phyloP scores from a whole-genome alignment of 2,888 invertebrate species.

The Mythimna vitellina region DNA sequence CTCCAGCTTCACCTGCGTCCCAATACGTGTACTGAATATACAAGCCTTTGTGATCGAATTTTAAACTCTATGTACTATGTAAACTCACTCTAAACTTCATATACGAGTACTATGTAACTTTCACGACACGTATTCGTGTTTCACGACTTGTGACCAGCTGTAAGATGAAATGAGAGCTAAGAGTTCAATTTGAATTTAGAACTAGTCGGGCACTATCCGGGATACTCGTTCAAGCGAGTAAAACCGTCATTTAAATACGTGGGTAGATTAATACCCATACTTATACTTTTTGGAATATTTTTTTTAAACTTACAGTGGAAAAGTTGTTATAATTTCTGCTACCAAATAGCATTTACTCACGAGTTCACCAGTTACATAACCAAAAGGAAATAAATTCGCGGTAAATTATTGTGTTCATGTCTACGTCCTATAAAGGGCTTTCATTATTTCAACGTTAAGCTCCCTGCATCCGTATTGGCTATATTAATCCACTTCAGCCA shows the following conservation, averaged over 20 bases:
- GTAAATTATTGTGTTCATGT: constrained; percentile 53
- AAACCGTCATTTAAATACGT: neutral
- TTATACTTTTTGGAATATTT: neutral
- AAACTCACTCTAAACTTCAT: neutral
- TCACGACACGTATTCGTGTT: constrained; percentile 11
- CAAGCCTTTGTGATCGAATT: constrained; percentile 65
- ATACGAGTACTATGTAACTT: constrained; percentile 6
- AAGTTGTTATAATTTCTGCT: neutral
- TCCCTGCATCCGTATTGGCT: constrained; percentile 45
- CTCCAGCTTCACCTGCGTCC: constrained; percentile 85
- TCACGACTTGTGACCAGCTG: constrained; percentile 9
- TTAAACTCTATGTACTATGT: constrained; percentile 60
- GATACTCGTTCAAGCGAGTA: neutral
- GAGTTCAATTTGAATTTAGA: neutral
- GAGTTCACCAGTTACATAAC: constrained; percentile 5
- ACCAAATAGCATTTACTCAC: neutral
- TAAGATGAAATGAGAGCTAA: neutral
- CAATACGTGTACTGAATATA: constrained; percentile 82
- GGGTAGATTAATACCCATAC: neutral
- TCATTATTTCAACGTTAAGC: constrained; percentile 44
- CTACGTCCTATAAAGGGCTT: constrained; percentile 47
- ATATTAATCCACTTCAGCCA: constrained; percentile 45
- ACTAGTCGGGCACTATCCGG: neutral
- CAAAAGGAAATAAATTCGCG: constrained; percentile 32
- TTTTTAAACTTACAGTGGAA: neutral